Evolutionary conservation across 2,888 invertebrate species (phyloP), one percentile per base, ranked within the genome.

Genomic region (Listrodromus nycthemerus): DNA sequence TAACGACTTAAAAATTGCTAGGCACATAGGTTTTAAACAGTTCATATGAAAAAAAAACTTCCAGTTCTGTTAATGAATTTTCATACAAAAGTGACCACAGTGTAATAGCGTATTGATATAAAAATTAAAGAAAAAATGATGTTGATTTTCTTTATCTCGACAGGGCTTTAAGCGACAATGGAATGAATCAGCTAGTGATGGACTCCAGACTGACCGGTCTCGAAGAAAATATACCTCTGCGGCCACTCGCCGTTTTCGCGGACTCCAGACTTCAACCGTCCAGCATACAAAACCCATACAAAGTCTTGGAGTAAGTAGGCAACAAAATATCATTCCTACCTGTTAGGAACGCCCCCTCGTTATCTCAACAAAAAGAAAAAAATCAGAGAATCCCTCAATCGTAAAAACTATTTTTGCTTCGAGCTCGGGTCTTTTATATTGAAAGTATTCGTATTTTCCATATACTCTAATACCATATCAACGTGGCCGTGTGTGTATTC

Each of bases 221-320:
- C 78, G 95, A 95, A 87, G 97, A 97, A 91, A 97, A 96, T 89
- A 97, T 98, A 92, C 98, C 97, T 69, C 94, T 98, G 89, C 95
- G 96, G 90, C 96, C 97, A 75, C 94, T 97, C 58, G 94, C 95
- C 83, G 95, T 96, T 89, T 96, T 96, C 63, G 90, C 91, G 19
- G 92, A 91, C 82, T 83, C 87, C 30, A 86, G 90, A 63, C 88
- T 86, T 61, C 93, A 92, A 71, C 92, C 91, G 67, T 82, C 89
- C 48, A 86, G 89, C 83, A 90, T 89, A 52, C 90, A 96, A 86
- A 95, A 95, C 91, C 95, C 95, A 89, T 96, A 96, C 90, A 96
- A 96, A 94, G 95, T 96, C 80, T 94, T 96, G 90, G 96, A 96
- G 96, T 96, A 94, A 96, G 96, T 96, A 87, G 76, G 74, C 87